These are phyloP conservation scores for Taenaris catops DNA, from an alignment of 2,888 invertebrate species.

Conservation along the genomic window DNA sequence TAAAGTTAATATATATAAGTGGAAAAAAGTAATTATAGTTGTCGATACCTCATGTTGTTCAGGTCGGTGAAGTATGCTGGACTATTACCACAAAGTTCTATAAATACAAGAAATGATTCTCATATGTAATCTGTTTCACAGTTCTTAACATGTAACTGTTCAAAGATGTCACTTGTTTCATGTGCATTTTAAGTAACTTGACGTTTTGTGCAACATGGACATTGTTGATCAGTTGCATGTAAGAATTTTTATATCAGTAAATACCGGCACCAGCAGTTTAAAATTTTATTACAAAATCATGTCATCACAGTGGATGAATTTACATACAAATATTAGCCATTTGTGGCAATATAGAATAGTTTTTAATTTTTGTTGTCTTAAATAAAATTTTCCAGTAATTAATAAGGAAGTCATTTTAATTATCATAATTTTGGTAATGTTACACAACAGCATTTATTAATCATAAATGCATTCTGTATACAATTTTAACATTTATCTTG, in stretches of 20 bases:
- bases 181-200: background rate
- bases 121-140: slow-evolving; percentile 71
- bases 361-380: no score
- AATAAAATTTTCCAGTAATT: no score
- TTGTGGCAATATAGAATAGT: no score
- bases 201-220: slow-evolving; percentile 23
- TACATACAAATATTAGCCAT: no score
- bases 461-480: no score
- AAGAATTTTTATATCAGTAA: slow-evolving; percentile 8
- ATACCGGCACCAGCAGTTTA: slow-evolving; percentile 12
- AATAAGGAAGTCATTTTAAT: no score
- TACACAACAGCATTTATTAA: no score
- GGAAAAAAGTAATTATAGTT: slow-evolving; percentile 67
- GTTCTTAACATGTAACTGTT: slow-evolving; percentile 40
- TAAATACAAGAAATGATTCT: slow-evolving; percentile 81
- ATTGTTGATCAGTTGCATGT: slow-evolving; percentile 41
- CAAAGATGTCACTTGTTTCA: slow-evolving; percentile 41
- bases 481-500: no score
- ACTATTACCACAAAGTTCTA: slow-evolving; percentile 82
- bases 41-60: slow-evolving; percentile 80
- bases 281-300: no score
- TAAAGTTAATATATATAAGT: slow-evolving; percentile 38
- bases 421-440: no score
- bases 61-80: slow-evolving; percentile 81
- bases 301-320: no score